phyloP scores from a whole-genome alignment of 1,140 invertebrate species.

The Heterodera carotae region DNA sequence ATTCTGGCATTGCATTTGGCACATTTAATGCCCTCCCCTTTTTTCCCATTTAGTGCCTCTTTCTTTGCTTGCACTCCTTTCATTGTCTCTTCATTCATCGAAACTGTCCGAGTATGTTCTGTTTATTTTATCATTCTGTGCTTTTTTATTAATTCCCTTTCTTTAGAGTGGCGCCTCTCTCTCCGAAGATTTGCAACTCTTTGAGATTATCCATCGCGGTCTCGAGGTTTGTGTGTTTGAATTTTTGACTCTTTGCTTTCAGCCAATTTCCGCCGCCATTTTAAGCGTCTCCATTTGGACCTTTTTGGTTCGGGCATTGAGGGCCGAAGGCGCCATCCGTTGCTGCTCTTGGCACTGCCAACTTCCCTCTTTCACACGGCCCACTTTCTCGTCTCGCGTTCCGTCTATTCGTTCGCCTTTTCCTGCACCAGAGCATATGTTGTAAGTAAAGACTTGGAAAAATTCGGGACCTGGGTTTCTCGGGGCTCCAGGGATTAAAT shows the following conservation, averaged over 20 bases:
- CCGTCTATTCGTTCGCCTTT: constrained; percentile 43
- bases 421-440: constrained; percentile 47
- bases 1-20: too few species aligned
- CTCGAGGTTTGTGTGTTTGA: too few species aligned
- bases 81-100: constrained; percentile 49
- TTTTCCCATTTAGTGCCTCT: constrained; percentile 22
- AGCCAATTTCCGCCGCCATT: background rate
- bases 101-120: constrained; percentile 45
- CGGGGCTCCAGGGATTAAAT: too few species aligned
- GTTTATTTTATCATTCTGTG: background rate
- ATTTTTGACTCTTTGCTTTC: background rate
- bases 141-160: background rate
- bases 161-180: constrained; percentile 18
- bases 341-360: constrained; percentile 39
- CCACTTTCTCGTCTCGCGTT: constrained; percentile 44
- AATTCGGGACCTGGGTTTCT: too few species aligned
- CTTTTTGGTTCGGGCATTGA: constrained; percentile 44
- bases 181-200: constrained; percentile 32
- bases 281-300: constrained; percentile 40
- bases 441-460: too few species aligned
- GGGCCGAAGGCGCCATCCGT: constrained; percentile 31
- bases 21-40: too few species aligned
- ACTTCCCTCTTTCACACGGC: constrained; percentile 36
- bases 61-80: constrained; percentile 44
- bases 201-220: constrained; percentile 44